phyloP scores from a whole-genome alignment of 2,113 vertebrate genomes.

The Haliaeetus leucogaster region DNA sequence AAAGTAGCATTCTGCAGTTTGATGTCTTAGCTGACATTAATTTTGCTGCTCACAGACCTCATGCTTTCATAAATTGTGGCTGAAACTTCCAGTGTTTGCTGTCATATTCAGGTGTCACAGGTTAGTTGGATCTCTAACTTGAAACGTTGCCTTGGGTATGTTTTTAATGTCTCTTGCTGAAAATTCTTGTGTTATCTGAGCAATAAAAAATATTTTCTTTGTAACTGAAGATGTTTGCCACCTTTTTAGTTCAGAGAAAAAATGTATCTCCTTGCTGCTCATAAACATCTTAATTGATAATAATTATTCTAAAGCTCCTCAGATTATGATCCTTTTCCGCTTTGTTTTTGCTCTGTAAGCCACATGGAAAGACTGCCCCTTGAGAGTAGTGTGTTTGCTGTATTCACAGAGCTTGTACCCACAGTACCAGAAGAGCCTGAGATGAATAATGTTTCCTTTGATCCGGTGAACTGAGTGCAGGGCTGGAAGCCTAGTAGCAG shows the following conservation, averaged over 20 bases:
- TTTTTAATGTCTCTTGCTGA: background rate
- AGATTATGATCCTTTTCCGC: background rate
- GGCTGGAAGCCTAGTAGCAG: background rate
- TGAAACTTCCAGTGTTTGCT: background rate
- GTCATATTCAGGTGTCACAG: background rate
- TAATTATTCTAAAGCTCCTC: background rate
- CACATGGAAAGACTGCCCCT: background rate
- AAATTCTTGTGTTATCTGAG: background rate
- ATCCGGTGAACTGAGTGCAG: background rate
- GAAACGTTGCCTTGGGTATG: background rate
- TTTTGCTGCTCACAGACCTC: background rate
- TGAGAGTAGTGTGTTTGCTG: background rate
- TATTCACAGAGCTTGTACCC: background rate
- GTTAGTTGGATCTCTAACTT: background rate
- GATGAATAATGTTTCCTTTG: background rate
- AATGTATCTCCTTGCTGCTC: background rate
- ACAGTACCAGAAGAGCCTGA: background rate
- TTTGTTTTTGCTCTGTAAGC: background rate
- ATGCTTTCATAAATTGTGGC: background rate
- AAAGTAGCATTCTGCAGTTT: accelerated
- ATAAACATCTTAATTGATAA: background rate
- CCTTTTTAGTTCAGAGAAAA: background rate
- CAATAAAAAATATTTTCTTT: background rate
- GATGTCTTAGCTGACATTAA: background rate
- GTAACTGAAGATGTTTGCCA: background rate